Base-by-base conservation (phyloP, 2,113 vertebrate genomes). In the Melanerpes aurifrons region DNA sequence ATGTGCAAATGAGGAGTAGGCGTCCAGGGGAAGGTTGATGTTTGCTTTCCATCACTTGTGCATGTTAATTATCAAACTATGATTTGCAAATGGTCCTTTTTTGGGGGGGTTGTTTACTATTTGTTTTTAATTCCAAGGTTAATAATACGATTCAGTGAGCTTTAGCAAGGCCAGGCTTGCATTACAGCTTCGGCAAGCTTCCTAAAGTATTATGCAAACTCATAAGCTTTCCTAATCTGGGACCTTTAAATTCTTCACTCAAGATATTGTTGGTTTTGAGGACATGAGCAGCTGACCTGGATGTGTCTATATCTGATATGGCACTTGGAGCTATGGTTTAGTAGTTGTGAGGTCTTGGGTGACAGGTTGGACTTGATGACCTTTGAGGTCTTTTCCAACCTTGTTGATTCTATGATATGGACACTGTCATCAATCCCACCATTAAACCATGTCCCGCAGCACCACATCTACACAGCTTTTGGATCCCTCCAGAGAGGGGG, bases 21-120 rank as follows among this genome's bases (percentile, higher is more conserved):
- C 95, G 92, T 97, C 94, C 97, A 96, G 95, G 84, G 95, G 94
- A 97, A 97, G 87, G 84, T 82, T 96, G 70, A 54, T 95, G 72
- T 95, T 98, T 97, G 87, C 93, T 93, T 95, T 94, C 82, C 87
- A 79, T 94, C 21, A 29, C 74, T 96, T 68, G 37, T 93, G 78
- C 45, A 84, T 92, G 71, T 74, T 96, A 93, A 95, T 96, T 82
- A 94, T 92, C 48, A 96, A 96, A 97, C 89, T 94, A 94, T 94
- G 87, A 92, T 95, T 91, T 68, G 43, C 28, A 97, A 96, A 95
- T 93, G 15, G 3, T 40, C 74, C 58, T 87, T 10, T 79, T 67
- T 88, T n/a, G 37, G 37, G 37, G 37, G 37, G 37, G 9, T 40
- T 40, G 37, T 11, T 40, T 40, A 40, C 37, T 40, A 40, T 40